phyloP scores from a whole-genome alignment of 2,797 vertebrate genomes.

The Limosa lapponica region DNA sequence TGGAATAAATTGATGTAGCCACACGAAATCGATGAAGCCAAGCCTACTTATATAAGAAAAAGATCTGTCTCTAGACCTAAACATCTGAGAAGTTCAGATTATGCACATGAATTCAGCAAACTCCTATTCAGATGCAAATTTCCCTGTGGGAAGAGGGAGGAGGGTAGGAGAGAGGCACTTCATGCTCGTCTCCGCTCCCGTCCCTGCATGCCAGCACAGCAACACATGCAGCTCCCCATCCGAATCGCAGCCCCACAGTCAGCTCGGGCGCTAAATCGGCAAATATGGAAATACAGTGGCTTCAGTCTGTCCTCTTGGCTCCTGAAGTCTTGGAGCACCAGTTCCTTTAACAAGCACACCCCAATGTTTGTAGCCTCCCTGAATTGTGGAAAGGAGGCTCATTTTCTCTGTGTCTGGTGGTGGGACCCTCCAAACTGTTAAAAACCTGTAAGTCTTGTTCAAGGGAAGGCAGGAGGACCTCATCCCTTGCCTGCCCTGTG shows the following conservation, averaged over 20 bases:
- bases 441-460: background rate
- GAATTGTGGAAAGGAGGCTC: background rate
- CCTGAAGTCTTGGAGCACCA: background rate
- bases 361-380: background rate
- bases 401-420: background rate
- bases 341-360: background rate
- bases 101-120: background rate
- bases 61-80: background rate
- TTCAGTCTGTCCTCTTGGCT: background rate
- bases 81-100: background rate
- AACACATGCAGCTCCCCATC: accelerated
- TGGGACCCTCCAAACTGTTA: background rate
- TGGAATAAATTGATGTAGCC: background rate
- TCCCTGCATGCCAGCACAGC: accelerated
- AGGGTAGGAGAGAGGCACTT: background rate
- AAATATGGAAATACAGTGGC: background rate
- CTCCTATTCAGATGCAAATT: background rate
- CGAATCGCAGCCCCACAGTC: background rate
- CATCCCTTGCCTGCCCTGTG: background rate
- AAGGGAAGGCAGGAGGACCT: background rate
- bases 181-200: background rate
- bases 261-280: background rate
- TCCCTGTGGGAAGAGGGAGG: background rate
- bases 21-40: background rate
- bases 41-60: background rate